phyloP scores from a whole-genome alignment of 2,888 invertebrate genomes.

The Drosophila eohydei region DNA sequence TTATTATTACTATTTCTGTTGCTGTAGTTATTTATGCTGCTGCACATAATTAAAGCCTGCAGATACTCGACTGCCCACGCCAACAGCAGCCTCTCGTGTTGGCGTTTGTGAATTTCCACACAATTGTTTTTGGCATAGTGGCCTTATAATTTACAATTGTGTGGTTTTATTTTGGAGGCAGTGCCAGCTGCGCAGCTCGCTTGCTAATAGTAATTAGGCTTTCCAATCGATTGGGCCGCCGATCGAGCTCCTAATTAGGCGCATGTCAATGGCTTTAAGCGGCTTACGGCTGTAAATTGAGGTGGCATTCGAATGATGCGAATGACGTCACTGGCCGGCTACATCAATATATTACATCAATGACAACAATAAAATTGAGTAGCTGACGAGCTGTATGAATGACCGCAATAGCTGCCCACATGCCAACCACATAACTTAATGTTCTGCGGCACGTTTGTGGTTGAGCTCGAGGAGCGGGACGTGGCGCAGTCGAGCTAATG shows the following conservation, averaged over 20 bases:
- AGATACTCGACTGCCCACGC: neutral
- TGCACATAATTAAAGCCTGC: constrained; percentile 70
- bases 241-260: constrained; percentile 16
- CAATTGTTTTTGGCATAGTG: constrained; percentile 65
- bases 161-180: constrained; percentile 41
- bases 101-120: constrained; percentile 3
- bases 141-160: constrained; percentile 57
- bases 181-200: constrained; percentile 5
- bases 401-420: constrained; percentile 73
- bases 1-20: constrained; percentile 51
- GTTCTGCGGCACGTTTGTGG: constrained; percentile 76
- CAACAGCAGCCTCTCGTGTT: neutral
- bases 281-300: constrained; percentile 14
- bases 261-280: constrained; percentile 35
- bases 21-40: constrained; percentile 40
- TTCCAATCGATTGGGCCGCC: constrained; percentile 58
- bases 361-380: constrained; percentile 58
- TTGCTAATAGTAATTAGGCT: constrained; percentile 52
- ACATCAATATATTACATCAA: constrained; percentile 24
- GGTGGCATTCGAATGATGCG: neutral
- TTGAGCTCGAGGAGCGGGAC: constrained; percentile 13
- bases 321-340: constrained; percentile 2
- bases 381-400: constrained; percentile 50
- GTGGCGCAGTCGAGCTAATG: constrained; percentile 38
- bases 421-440: constrained; percentile 76